Conservation (phyloP, 2,113 vertebrate genomes). For the Lasiurus cinereus region DNA sequence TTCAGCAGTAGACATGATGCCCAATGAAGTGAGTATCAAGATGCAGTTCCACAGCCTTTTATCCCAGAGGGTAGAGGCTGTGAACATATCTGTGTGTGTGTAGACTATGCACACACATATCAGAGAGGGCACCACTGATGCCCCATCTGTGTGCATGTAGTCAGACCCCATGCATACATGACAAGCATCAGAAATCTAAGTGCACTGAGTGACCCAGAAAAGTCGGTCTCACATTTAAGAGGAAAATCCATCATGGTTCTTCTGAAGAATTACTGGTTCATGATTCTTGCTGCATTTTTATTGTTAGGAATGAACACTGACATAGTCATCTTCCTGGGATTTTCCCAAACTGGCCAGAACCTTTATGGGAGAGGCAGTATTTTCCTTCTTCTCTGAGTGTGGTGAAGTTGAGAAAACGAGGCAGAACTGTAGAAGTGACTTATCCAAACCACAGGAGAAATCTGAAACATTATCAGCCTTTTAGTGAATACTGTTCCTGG, state of each 20-base stretch:
- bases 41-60: background rate
- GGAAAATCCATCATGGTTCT: slow-evolving; percentile 16
- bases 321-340: slow-evolving; percentile 77
- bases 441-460: slow-evolving; percentile 60
- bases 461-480: slow-evolving; percentile 15
- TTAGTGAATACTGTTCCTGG: slow-evolving; percentile 50
- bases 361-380: slow-evolving; percentile 65
- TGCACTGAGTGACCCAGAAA: background rate
- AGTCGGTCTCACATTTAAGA: slow-evolving; percentile 16
- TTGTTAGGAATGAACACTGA: slow-evolving; percentile 68
- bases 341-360: slow-evolving; percentile 69
- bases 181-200: slow-evolving; percentile 21
- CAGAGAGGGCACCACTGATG: background rate
- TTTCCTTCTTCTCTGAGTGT: slow-evolving; percentile 67
- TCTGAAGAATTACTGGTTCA: slow-evolving; percentile 57
- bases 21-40: background rate
- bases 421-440: slow-evolving; percentile 65
- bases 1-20: background rate
- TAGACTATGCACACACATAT: background rate
- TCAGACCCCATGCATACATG: background rate
- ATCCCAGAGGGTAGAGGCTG: background rate
- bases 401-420: slow-evolving; percentile 70
- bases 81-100: background rate
- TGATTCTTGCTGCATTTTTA: slow-evolving; percentile 16
- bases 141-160: background rate